Conservation (phyloP, 2,113 vertebrate species). For the Tetraodon nigroviridis region DNA sequence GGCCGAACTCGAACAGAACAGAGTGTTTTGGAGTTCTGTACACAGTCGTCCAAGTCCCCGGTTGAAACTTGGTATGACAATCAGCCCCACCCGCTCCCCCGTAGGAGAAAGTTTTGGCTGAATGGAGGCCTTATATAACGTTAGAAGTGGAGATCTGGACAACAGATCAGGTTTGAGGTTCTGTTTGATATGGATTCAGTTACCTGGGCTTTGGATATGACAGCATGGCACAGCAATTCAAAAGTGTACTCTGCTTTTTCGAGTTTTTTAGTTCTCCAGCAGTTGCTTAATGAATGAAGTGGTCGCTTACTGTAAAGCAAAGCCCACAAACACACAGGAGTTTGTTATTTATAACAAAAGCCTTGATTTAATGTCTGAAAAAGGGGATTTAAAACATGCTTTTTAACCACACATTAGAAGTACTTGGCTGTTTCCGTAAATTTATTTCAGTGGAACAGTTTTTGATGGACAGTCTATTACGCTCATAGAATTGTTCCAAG, state of each 20-base stretch:
- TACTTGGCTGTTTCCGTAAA: slow-evolving; percentile 8
- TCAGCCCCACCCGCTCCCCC: slow-evolving; percentile 19
- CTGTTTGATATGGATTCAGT: slow-evolving; percentile 55
- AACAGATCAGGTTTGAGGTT: slow-evolving; percentile 29
- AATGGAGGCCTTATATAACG: slow-evolving; percentile 30
- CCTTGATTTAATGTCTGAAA: neutral
- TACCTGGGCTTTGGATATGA: slow-evolving; percentile 44
- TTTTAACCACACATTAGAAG: neutral
- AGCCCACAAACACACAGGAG: too few relatives aligned
- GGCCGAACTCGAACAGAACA: slow-evolving; percentile 20
- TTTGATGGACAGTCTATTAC: too few relatives aligned
- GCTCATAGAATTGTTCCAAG: slow-evolving; percentile 10
- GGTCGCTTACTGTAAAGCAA: too few relatives aligned
- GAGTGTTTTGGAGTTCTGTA: slow-evolving; percentile 51
- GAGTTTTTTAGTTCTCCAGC: slow-evolving; percentile 24
- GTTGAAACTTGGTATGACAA: slow-evolving; percentile 27
- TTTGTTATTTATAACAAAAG: neutral
- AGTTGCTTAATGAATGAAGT: too few relatives aligned
- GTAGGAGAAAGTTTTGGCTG: slow-evolving; percentile 44
- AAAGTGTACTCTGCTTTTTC: slow-evolving; percentile 22
- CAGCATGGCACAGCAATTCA: slow-evolving; percentile 20
- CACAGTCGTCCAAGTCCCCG: slow-evolving; percentile 26
- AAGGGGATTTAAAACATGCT: too few relatives aligned
- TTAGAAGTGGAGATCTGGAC: slow-evolving; percentile 27
- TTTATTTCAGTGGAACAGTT: too few relatives aligned